Evolutionary conservation across 2,888 invertebrate species (phyloP), one percentile per base, ranked within the genome.

Genomic region (Leucophenga maculata): DNA sequence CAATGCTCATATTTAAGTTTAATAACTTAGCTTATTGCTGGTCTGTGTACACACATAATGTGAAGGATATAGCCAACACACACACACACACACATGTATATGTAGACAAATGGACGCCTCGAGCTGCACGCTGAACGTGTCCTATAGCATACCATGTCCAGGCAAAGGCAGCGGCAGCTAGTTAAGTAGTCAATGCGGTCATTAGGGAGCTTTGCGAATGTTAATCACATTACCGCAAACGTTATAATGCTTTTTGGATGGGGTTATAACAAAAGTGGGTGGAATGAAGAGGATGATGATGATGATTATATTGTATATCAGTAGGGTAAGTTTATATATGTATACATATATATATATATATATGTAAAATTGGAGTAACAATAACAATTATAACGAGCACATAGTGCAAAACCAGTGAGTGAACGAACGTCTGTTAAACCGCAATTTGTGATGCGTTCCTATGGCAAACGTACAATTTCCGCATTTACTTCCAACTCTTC

Each of bases 201-300:
- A 82, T 77, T 77, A 78, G 75, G 78, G 69, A 76, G 74, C 73
- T 78, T 75, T 78, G 71, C 55, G 72, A 69, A 72, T 83, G 82
- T 81, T 81, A 81, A 81, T 83, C 80, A 80, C 82, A 83, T 83
- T 81, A 82, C 79, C 82, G 76, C 80, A 83, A 74, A 75, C 80
- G 80, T 77, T 83, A 77, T 83, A 83, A 82, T 78, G 83, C 22
- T 50, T 72, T 80, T 77, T 69, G 68, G 72, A 69, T 73, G 67
- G 70, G 65, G 69, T 57, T 67, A 4, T 46, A 13, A n/a, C 14
- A 13, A 46, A n/a, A n/a, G n/a, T 46, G 46, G 46, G 46, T 46
- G 46, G 46, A n/a, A n/a, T 4, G 2, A n/a, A n/a, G n/a, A n/a
- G n/a, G n/a, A n/a, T n/a, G n/a, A n/a, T n/a, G n/a, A n/a, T n/a